Percentiles rank a stretch among this genome's conserved stretches.
Conservation (phyloP, 1,140 invertebrate species). For the Neodiprion virginianus region DNA sequence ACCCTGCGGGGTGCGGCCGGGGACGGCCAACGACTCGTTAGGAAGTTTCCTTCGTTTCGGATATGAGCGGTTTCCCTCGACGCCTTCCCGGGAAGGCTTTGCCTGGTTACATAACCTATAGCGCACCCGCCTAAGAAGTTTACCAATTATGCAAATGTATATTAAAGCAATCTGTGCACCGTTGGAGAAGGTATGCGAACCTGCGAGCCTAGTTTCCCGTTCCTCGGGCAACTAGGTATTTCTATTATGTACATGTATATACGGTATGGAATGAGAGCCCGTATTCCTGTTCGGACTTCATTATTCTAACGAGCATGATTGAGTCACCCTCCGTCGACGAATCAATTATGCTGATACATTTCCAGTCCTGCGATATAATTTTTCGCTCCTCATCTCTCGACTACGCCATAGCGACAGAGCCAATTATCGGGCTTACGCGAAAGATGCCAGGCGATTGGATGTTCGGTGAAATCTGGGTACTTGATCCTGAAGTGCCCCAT, state of each 20-base stretch:
- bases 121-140: slow-evolving; percentile 8
- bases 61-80: not conserved
- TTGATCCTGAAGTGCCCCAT: slow-evolving; percentile 34
- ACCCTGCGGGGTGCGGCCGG: too few relatives aligned
- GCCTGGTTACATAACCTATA: not conserved
- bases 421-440: too few relatives aligned
- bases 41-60: slow-evolving; percentile 2
- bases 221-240: not conserved
- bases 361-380: too few relatives aligned
- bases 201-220: not conserved
- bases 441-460: too few relatives aligned
- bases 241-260: not conserved
- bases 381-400: too few relatives aligned
- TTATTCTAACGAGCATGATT: not conserved
- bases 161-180: slow-evolving; percentile 1
- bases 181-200: not conserved
- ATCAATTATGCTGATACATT: not conserved
- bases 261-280: not conserved
- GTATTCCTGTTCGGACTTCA: not conserved
- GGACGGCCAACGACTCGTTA: not conserved
- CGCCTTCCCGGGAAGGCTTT: not conserved
- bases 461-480: too few relatives aligned
- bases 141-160: slow-evolving; percentile 11
- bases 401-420: too few relatives aligned
- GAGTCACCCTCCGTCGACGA: not conserved